phyloP scores from a whole-genome alignment of 2,113 vertebrate genomes.

The Clarias gariepinus region DNA sequence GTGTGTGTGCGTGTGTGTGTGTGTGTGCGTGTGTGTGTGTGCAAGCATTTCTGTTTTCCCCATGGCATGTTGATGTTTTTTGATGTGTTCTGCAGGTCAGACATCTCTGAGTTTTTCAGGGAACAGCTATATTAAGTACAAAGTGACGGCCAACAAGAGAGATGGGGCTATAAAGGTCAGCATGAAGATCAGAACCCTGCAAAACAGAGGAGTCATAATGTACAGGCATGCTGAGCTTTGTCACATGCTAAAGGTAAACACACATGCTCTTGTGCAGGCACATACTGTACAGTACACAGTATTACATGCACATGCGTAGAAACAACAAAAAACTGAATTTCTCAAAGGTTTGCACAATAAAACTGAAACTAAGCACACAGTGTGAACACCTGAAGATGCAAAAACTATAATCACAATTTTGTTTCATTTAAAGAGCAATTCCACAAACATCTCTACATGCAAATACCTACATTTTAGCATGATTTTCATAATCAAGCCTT shows the following conservation, averaged over 20 bases:
- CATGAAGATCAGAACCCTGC: constrained; percentile 88
- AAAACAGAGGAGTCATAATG: constrained; percentile 94
- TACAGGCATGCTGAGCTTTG: constrained; percentile 91
- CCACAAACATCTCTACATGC: too few relatives aligned
- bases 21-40: not conserved
- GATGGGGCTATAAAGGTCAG: constrained; percentile 86
- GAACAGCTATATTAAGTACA: constrained; percentile 97
- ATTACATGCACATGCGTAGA: not conserved
- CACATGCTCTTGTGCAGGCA: not conserved
- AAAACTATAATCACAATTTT: too few relatives aligned
- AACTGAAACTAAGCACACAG: too few relatives aligned
- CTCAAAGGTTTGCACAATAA: too few relatives aligned
- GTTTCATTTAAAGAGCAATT: too few relatives aligned
- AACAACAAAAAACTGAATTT: not conserved
- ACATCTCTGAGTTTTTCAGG: constrained; percentile 94
- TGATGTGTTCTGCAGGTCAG: constrained; percentile 73
- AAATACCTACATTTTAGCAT: too few relatives aligned
- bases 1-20: not conserved
- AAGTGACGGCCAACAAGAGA: constrained; percentile 83
- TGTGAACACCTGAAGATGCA: too few relatives aligned
- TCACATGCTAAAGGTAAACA: constrained; percentile 90
- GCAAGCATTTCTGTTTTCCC: not conserved
- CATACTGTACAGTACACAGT: not conserved
- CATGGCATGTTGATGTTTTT: constrained; percentile 10
- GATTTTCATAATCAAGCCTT: too few relatives aligned